phyloP scores from a whole-genome alignment of 2,113 vertebrate genomes.

The Puffinus mauretanicus region DNA sequence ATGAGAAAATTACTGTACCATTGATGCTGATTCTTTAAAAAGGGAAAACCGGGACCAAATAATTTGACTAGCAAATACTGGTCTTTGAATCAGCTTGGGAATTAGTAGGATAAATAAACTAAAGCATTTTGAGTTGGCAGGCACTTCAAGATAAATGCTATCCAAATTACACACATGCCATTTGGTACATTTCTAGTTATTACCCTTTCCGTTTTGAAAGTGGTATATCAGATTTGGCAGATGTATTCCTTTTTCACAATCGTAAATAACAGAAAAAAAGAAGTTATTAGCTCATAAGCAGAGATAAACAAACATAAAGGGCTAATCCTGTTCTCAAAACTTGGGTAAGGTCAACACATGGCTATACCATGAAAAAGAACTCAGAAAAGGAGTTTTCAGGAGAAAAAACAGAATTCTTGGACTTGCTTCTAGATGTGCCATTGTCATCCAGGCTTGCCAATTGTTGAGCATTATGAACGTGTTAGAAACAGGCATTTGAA shows the following conservation, averaged over 20 bases:
- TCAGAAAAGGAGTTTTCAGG: not conserved
- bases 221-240: not conserved
- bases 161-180: not conserved
- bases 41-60: not conserved
- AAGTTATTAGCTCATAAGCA: not conserved
- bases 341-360: not conserved
- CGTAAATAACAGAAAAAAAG: not conserved
- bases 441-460: not conserved
- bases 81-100: not conserved
- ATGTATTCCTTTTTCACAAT: not conserved
- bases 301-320: not conserved
- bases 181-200: not conserved
- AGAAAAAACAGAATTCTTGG: not conserved
- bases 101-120: constrained; percentile 12
- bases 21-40: not conserved
- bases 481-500: not conserved
- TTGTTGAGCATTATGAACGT: rapidly evolving
- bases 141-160: not conserved
- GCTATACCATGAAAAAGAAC: not conserved
- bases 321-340: not conserved
- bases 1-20: not conserved
- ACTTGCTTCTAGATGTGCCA: not conserved
- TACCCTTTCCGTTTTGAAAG: not conserved
- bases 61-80: not conserved
- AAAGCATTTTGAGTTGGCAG: constrained; percentile 9